These are phyloP conservation scores for Luscinia megarhynchos DNA, from an alignment of 2,797 vertebrate genomes.

Conservation along the genomic window DNA sequence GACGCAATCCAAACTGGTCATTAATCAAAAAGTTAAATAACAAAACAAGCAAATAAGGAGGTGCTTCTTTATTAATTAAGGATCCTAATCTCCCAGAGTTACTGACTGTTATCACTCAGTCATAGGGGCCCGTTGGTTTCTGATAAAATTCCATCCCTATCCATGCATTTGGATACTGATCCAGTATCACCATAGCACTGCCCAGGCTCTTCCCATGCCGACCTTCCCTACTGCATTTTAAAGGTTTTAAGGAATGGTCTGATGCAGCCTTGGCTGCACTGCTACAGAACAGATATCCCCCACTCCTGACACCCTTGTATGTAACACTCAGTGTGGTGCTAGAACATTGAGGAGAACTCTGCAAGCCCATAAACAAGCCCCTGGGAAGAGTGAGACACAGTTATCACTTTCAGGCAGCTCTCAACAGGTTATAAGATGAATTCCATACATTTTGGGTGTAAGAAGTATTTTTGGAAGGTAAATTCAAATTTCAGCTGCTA, in stretches of 20 bases:
- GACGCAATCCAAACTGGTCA: not conserved
- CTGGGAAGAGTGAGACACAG: not conserved
- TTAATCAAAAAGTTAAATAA: not conserved
- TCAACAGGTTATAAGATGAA: not conserved
- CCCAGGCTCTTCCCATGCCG: not conserved
- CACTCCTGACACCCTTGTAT: accelerated
- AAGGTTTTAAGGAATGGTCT: not conserved
- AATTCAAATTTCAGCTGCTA: not conserved
- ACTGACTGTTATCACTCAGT: not conserved
- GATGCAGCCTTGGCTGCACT: not conserved
- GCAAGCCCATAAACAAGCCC: not conserved
- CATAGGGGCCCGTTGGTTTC: accelerated
- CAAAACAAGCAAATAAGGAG: not conserved
- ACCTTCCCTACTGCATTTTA: not conserved
- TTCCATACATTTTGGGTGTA: not conserved
- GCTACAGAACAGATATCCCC: not conserved
- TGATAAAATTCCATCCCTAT: not conserved
- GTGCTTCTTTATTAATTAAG: not conserved
- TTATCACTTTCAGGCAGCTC: not conserved
- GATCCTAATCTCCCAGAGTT: not conserved
- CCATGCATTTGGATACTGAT: not conserved
- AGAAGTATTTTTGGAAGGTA: not conserved
- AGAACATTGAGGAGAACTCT: not conserved
- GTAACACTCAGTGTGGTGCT: not conserved
- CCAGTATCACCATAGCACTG: not conserved